Evolutionary conservation across 2,888 invertebrate species (phyloP), one percentile per base, ranked within the genome.

Genomic region (Eupithecia exiguata): DNA sequence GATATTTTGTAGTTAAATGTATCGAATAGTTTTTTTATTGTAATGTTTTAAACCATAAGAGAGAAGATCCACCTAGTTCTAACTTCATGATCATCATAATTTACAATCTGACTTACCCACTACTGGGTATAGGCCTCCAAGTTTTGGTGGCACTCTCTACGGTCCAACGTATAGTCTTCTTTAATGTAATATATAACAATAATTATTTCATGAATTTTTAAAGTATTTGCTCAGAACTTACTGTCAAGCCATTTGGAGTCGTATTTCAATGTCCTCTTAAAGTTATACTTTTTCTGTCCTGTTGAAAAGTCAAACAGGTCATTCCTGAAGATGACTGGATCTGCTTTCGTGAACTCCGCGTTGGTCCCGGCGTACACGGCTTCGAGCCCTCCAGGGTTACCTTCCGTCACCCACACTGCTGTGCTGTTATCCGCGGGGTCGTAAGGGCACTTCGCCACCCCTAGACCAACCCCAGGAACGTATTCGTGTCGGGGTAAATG

Each of bases 381-480:
- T 43, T 96, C 95, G 63, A 96, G 89, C 58, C 94, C 95, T 73
- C 95, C 96, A 71, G 96, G 96, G 87, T 96, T 96, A 76, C 96
- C 96, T 77, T 91, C 88, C 72, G 96, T 96, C 87, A 96, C 96
- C 95, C 96, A 96, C 53, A 97, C 95, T 6, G 96, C 96, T 3
- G 97, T 97, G 82, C 96, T 96, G 91, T 97, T 97, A 89, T 97
- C 96, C 74, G 95, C 95, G 0, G 96, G 96, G 89, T 97, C 96
- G 85, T 96, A 96, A 14, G 97, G 96, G 86, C 97, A 97, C 85
- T 96, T 96, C 68, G 96, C 97, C 72, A 95, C 95, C 36, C 96
- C 96, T 72, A 95, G 91, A n/a, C 96, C 96, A 72, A 96, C 95
- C 72, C 96, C 96, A 49, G 96, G 96, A 79, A 96, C 94, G 84